Evolutionary conservation across 2,113 vertebrate species (phyloP).

Genomic region (Nannospalax galili): DNA sequence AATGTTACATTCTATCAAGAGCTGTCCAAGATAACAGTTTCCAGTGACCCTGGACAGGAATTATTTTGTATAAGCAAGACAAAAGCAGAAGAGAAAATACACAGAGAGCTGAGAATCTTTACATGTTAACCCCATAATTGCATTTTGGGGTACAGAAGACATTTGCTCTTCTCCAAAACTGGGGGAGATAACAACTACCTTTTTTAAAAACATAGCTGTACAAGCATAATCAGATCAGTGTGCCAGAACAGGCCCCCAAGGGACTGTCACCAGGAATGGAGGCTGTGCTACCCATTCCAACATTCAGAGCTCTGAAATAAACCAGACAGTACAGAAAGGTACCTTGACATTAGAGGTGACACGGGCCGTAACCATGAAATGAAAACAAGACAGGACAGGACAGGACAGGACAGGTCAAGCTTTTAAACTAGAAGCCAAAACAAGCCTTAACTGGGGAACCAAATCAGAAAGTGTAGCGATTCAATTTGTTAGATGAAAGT

Average conservation of each 20-base stretch:
- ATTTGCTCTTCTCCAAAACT: neutral
- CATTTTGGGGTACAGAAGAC: neutral
- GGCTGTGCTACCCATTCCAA: neutral
- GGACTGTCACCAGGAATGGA: neutral
- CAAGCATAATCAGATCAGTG: neutral
- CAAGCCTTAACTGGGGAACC: neutral
- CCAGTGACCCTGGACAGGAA: neutral
- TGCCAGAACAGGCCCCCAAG: neutral
- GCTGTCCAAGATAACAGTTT: neutral
- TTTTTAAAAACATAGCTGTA: neutral
- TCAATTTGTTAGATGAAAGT: neutral
- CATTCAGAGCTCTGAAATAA: neutral
- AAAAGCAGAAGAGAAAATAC: neutral
- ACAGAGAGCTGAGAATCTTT: neutral
- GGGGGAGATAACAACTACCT: neutral
- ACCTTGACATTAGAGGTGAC: neutral
- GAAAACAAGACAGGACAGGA: neutral
- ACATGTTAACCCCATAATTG: neutral
- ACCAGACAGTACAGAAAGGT: neutral
- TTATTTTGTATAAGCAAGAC: neutral
- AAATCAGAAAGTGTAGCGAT: neutral
- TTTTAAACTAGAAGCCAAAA: neutral
- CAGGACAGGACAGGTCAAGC: no score
- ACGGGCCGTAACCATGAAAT: neutral
- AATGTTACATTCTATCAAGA: neutral